Conservation (phyloP, 2,113 vertebrate genomes). For the Notiomystis cincta region DNA sequence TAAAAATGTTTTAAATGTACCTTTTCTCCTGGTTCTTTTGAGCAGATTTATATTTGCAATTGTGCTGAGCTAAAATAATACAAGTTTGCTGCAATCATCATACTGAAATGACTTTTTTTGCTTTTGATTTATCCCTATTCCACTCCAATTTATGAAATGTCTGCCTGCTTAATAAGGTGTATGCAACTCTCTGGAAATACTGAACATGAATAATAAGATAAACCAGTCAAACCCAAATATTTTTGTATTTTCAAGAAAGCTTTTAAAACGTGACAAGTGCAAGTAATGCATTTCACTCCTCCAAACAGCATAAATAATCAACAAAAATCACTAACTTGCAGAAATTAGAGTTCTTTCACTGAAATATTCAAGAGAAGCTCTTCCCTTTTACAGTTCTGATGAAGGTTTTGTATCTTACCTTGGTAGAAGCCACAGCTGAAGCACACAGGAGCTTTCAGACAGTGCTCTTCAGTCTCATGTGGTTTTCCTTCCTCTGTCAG, state of each 20-base stretch:
- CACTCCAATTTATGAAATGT: neutral
- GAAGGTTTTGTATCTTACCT: neutral
- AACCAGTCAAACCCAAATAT: neutral
- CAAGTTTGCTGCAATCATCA: neutral
- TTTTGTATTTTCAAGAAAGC: neutral
- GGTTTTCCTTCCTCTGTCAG: neutral
- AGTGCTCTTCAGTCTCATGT: neutral
- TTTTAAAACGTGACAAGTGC: neutral
- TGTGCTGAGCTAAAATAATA: slow-evolving; percentile 32
- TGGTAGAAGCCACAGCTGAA: neutral
- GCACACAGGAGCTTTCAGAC: fast-evolving
- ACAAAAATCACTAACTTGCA: neutral
- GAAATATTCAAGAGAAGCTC: neutral
- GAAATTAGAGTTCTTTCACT: neutral
- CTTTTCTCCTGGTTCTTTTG: slow-evolving; percentile 16
- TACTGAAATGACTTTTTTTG: neutral
- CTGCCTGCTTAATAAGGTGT: neutral
- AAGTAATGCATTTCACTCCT: neutral
- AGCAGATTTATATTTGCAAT: slow-evolving; percentile 28
- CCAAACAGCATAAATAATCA: neutral
- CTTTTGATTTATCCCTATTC: slow-evolving; percentile 18
- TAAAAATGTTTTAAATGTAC: neutral
- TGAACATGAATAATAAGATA: neutral
- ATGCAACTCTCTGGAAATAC: neutral
- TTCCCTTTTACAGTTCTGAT: neutral